These are phyloP conservation scores for Ascaphus truei DNA, from an alignment of 2,113 vertebrate genomes.

Conservation along the genomic window DNA sequence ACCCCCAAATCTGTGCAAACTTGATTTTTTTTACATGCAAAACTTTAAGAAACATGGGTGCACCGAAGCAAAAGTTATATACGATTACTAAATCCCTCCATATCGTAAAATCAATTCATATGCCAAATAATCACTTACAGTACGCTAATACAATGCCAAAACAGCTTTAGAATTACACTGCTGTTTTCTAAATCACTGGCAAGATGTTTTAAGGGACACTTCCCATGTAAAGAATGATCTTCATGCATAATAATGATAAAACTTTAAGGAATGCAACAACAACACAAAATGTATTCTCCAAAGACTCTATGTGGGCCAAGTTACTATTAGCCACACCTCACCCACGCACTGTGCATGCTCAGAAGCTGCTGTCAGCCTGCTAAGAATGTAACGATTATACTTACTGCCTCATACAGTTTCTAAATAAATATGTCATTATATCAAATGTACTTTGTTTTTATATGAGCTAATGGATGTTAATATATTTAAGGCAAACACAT, in stretches of 20 bases:
- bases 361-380: slow-evolving; percentile 73
- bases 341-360: slow-evolving; percentile 68
- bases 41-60: too few relatives aligned
- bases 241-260: slow-evolving; percentile 77
- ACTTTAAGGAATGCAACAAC: slow-evolving; percentile 77
- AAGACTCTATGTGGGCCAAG: slow-evolving; percentile 69
- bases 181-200: slow-evolving; percentile 55
- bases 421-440: too few relatives aligned
- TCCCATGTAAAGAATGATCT: slow-evolving; percentile 75
- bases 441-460: too few relatives aligned
- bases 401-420: too few relatives aligned
- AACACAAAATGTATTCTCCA: slow-evolving; percentile 76
- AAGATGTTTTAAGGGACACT: slow-evolving; percentile 61
- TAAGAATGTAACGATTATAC: slow-evolving; percentile 68
- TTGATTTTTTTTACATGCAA: too few relatives aligned
- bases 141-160: slow-evolving; percentile 20
- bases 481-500: too few relatives aligned
- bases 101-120: too few relatives aligned
- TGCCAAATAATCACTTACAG: not conserved
- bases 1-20: too few relatives aligned
- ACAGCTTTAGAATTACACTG: slow-evolving; percentile 48
- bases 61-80: too few relatives aligned
- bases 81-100: too few relatives aligned
- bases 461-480: too few relatives aligned
- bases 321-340: slow-evolving; percentile 69